Evolutionary conservation across 2,888 invertebrate species (phyloP), one percentile per base, ranked within the genome.

Genomic region (Ceriagrion tenellum): DNA sequence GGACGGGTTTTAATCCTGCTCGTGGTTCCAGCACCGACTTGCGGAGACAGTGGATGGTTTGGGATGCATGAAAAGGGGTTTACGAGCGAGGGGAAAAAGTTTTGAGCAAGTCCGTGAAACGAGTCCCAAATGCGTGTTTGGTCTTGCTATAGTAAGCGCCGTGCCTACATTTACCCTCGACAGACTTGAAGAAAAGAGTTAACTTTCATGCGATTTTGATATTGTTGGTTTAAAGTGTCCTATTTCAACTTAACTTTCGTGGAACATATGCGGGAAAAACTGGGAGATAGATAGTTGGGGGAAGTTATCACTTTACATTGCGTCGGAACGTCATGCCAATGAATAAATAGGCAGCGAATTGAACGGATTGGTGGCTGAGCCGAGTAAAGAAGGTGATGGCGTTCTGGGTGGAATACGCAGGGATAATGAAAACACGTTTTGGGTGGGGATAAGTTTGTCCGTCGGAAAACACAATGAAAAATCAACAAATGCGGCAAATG

Each of bases 401-500:
- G 35, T 13, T 0, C 16, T 35, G 35, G 13, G 30, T 13, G 35
- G 12, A 3, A 18, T 13, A 18, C 81, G 35, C 35, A 69, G 69
- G 81, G 30, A 16, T 81, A 18, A 81, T 81, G 81, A 81, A 35
- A 81, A 81, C 81, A 81, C 35, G 81, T 13, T 81, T 26, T 81
- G 35, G 81, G 81, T 35, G 35, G 81, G 35, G 81, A 81, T 69
- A 35, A 30, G 8, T 81, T 81, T 18, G 81, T 35, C 81, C 13
- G 10, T 18, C 81, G 35, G 35, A 26, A 18, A 81, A 35, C 35
- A 18, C 81, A 81, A 18, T 30, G 81, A 30, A 81, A 81, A 35
- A 81, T 81, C 81, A 81, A 81, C 81, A 81, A 81, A 81, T 81
- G 81, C 10, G 81, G 81, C 81, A 35, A 81, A 81, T 81, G 81